phyloP scores from a whole-genome alignment of 1,140 invertebrate species.

The Elysia chlorotica region DNA sequence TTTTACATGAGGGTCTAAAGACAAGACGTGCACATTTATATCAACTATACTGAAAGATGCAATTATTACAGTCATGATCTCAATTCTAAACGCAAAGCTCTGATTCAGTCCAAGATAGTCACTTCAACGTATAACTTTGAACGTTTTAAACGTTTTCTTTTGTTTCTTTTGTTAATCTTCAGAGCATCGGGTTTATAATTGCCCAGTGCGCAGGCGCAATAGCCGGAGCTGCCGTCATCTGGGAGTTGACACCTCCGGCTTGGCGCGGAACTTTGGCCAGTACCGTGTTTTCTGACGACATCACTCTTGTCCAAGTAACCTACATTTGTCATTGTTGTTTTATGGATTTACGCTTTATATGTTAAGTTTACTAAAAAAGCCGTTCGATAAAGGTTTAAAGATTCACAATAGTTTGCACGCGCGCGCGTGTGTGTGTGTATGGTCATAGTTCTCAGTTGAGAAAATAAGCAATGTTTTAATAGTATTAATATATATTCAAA shows the following conservation, averaged over 20 bases:
- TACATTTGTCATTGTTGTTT: background rate
- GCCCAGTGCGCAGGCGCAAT: slow-evolving; percentile 12
- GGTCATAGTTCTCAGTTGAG: background rate
- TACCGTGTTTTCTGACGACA: slow-evolving; percentile 5
- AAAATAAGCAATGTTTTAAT: background rate
- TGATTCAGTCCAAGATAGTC: too few relatives aligned
- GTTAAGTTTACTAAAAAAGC: background rate
- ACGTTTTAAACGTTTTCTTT: too few relatives aligned
- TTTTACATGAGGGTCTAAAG: too few relatives aligned
- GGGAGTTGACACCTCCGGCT: background rate
- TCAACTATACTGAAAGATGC: too few relatives aligned
- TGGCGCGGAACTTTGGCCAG: slow-evolving; percentile 4
- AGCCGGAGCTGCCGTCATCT: background rate
- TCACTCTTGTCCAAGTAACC: slow-evolving; percentile 1
- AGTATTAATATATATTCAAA: too few relatives aligned
- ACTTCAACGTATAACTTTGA: too few relatives aligned
- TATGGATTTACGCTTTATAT: background rate
- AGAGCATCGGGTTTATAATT: too few relatives aligned
- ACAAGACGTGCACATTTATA: too few relatives aligned
- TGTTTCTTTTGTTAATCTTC: too few relatives aligned
- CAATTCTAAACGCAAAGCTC: too few relatives aligned
- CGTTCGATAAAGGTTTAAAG: background rate
- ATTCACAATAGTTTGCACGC: background rate
- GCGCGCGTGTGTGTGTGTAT: background rate
- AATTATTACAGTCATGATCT: too few relatives aligned